Conservation (phyloP, 2,797 vertebrate species). For the Tamandua tetradactyla region DNA sequence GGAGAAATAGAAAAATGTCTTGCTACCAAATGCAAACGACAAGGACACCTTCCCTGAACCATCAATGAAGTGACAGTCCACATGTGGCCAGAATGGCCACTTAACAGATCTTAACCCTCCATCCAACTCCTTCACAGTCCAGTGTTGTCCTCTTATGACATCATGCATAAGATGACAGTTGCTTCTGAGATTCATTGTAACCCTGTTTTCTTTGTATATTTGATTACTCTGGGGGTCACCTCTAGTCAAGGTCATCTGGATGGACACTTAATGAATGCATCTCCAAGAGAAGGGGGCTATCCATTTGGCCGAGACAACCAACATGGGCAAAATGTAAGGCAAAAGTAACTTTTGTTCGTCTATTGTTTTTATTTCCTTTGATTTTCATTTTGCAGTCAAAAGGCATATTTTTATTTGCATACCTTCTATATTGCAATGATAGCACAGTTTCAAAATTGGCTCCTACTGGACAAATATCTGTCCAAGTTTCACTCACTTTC, state of each 20-base stretch:
- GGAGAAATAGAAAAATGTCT: background rate
- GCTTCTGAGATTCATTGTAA: background rate
- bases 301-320: background rate
- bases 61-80: background rate
- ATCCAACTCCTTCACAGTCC: background rate
- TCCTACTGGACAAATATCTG: background rate
- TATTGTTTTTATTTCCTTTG: background rate
- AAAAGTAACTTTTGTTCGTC: background rate
- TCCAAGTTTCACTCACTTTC: background rate
- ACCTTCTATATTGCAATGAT: background rate
- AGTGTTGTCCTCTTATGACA: background rate
- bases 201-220: background rate
- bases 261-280: background rate
- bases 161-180: background rate
- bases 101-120: background rate
- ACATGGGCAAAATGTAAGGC: background rate
- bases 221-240: background rate
- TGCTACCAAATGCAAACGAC: background rate
- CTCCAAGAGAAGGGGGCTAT: background rate
- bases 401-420: background rate
- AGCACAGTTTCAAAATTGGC: background rate
- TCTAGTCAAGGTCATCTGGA: background rate
- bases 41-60: background rate
- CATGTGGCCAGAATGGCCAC: background rate
- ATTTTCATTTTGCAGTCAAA: slow-evolving; percentile 32